Conservation (phyloP, 2,888 invertebrate genomes). For the Amphipyra berbera region DNA sequence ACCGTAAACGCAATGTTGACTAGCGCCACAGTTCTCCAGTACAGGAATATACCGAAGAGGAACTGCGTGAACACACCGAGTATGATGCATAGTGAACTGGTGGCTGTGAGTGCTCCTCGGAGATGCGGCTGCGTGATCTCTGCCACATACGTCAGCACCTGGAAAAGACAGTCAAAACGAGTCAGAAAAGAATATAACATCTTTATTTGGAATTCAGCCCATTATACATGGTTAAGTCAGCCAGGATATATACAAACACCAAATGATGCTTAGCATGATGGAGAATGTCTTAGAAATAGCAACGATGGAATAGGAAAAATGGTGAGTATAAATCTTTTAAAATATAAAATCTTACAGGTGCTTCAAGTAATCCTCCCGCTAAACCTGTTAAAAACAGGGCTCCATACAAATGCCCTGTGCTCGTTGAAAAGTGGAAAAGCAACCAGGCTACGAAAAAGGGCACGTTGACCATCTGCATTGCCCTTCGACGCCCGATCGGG, state of each 20-base stretch:
- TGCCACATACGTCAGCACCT: slow-evolving; percentile 95
- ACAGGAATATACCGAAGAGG: slow-evolving; percentile 92
- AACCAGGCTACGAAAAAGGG: slow-evolving; percentile 94
- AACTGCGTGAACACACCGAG: slow-evolving; percentile 94
- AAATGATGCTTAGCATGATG: too few species aligned
- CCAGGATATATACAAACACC: too few species aligned
- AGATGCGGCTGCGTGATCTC: slow-evolving; percentile 95
- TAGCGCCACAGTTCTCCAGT: slow-evolving; percentile 93
- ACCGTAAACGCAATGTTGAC: slow-evolving; percentile 92
- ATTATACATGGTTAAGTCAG: too few species aligned
- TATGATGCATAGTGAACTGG: slow-evolving; percentile 94
- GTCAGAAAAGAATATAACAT: too few species aligned
- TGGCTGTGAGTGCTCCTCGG: slow-evolving; percentile 93
- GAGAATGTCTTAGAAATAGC: too few species aligned
- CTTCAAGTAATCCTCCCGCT: slow-evolving; percentile 94
- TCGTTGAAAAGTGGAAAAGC: slow-evolving; percentile 91
- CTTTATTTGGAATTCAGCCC: too few species aligned
- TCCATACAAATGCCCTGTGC: slow-evolving; percentile 91
- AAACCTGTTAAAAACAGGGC: slow-evolving; percentile 93
- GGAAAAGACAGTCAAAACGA: slow-evolving; percentile 7
- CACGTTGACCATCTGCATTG: slow-evolving; percentile 94
- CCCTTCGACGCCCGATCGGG: slow-evolving; percentile 92
- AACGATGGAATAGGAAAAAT: too few species aligned
- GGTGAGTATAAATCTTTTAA: neutral
- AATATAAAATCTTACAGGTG: slow-evolving; percentile 90